phyloP scores from a whole-genome alignment of 2,797 vertebrate species.

The Tolypeutes matacus region DNA sequence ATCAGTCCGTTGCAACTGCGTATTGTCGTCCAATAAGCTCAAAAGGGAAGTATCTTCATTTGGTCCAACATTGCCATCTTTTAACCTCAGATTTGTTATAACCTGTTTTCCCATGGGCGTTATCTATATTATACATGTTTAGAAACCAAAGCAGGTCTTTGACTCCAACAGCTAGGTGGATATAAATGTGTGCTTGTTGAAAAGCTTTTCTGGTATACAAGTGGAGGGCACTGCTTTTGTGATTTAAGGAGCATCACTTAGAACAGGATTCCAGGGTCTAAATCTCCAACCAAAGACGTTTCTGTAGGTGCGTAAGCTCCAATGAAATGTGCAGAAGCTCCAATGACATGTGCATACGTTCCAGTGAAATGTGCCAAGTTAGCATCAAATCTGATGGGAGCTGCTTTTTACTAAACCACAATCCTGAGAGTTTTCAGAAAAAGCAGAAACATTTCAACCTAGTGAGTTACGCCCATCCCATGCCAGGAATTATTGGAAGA shows the following conservation, averaged over 20 bases:
- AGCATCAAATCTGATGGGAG: slow-evolving; percentile 84
- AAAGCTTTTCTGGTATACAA: slow-evolving; percentile 32
- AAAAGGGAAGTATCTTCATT: slow-evolving; percentile 57
- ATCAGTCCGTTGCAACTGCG: neutral
- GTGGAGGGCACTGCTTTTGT: slow-evolving; percentile 53
- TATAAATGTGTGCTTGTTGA: slow-evolving; percentile 31
- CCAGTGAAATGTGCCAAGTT: slow-evolving; percentile 73
- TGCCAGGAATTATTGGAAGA: slow-evolving; percentile 75
- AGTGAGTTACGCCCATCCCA: slow-evolving; percentile 71
- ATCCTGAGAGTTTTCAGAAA: slow-evolving; percentile 78
- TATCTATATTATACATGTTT: slow-evolving; percentile 58
- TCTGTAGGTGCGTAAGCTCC: slow-evolving; percentile 84
- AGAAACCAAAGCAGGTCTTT: slow-evolving; percentile 33
- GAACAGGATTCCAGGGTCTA: slow-evolving; percentile 71
- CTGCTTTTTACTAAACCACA: slow-evolving; percentile 80
- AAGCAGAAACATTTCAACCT: slow-evolving; percentile 78
- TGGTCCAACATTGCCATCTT: slow-evolving; percentile 11
- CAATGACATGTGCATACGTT: no score
- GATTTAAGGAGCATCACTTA: slow-evolving; percentile 64
- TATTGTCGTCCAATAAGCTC: neutral
- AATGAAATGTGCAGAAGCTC: slow-evolving; percentile 82
- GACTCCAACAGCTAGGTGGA: slow-evolving; percentile 6
- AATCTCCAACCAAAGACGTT: slow-evolving; percentile 77
- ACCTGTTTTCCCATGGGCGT: slow-evolving; percentile 62
- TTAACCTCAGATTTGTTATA: slow-evolving; percentile 35